Percentiles rank a stretch among this genome's conserved stretches.
These are phyloP conservation scores for Calliopum simillimum DNA, from an alignment of 2,888 invertebrate species.

Conservation along the genomic window DNA sequence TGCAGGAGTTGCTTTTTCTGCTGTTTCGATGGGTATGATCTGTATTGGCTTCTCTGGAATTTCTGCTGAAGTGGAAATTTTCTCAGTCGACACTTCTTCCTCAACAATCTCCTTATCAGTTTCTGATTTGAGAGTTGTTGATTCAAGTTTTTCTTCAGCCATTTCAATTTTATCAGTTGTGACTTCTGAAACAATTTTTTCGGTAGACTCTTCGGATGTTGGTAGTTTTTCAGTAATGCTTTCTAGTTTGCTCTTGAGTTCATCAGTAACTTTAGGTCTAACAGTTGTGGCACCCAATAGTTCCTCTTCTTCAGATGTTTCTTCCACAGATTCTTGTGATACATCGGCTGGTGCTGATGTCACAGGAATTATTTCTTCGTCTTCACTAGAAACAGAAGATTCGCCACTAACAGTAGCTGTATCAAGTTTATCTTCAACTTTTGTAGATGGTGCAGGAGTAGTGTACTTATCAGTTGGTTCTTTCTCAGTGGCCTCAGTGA, in stretches of 20 bases:
- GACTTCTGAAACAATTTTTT: background rate
- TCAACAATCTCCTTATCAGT: background rate
- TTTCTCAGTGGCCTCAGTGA: background rate
- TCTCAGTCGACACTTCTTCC: background rate
- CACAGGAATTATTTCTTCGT: background rate
- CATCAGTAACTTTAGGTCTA: too few relatives aligned
- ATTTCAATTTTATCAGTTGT: background rate
- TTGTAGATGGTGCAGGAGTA: constrained; percentile 44
- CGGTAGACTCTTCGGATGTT: background rate
- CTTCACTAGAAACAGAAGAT: background rate
- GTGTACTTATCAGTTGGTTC: background rate
- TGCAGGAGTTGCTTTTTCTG: background rate
- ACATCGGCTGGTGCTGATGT: too few relatives aligned
- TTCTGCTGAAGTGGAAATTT: background rate
- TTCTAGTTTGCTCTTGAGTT: background rate
- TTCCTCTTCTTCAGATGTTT: too few relatives aligned
- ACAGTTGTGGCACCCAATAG: background rate
- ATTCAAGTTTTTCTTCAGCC: background rate
- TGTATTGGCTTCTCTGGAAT: background rate
- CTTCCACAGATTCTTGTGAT: too few relatives aligned
- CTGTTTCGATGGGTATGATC: constrained; percentile 15
- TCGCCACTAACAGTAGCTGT: background rate
- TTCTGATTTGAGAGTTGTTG: background rate
- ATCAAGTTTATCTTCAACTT: constrained; percentile 28
- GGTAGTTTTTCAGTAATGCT: background rate